Conservation (phyloP, 2,113 vertebrate genomes). For the Datnioides undecimradiatus region DNA sequence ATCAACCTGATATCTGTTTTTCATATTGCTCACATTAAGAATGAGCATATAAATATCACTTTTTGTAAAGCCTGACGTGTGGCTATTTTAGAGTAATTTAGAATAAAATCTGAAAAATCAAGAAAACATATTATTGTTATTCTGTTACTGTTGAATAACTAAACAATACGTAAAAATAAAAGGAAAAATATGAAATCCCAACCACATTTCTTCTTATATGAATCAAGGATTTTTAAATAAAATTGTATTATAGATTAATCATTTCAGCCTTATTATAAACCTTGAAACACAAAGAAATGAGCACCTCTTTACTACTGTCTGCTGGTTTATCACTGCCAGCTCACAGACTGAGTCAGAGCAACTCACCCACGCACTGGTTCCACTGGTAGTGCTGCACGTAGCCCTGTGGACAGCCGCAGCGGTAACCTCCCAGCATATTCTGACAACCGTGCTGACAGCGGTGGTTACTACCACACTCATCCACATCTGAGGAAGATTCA, state of each 20-base stretch:
- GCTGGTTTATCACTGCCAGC: neutral
- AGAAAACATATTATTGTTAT: neutral
- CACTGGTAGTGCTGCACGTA: constrained; percentile 97
- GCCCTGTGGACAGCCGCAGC: constrained; percentile 93
- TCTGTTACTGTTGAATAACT: neutral
- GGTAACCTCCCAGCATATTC: constrained; percentile 93
- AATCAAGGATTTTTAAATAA: too few relatives aligned
- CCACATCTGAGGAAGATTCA: constrained; percentile 89
- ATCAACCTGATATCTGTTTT: neutral
- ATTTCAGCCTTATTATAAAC: neutral
- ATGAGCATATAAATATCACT: neutral
- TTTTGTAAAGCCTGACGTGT: neutral
- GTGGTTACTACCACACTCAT: constrained; percentile 92
- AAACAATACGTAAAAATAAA: neutral
- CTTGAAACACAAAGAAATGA: neutral
- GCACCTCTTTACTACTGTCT: neutral
- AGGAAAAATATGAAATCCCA: neutral
- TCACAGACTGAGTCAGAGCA: neutral
- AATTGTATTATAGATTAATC: too few relatives aligned
- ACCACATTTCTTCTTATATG: neutral
- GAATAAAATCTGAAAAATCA: neutral
- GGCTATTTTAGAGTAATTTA: neutral
- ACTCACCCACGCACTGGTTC: constrained; percentile 96
- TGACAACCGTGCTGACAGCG: constrained; percentile 94
- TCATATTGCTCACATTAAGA: neutral